These are phyloP conservation scores for Maccullochella peelii DNA, from an alignment of 2,113 vertebrate genomes.

Conservation along the genomic window DNA sequence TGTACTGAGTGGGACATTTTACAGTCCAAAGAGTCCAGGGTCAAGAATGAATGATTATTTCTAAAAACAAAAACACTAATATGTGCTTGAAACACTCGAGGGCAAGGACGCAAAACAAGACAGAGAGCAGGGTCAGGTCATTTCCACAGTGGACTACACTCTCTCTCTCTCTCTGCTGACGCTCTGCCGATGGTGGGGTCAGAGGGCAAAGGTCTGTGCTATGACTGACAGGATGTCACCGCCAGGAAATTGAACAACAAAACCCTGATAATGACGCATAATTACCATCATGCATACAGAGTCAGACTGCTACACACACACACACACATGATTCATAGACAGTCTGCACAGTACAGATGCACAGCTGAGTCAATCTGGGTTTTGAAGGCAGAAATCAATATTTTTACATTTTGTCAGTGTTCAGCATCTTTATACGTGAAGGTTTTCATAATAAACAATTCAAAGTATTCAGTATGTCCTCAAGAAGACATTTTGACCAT, in stretches of 20 bases:
- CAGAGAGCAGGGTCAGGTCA: constrained; percentile 12
- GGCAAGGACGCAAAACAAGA: neutral
- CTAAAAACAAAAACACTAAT: neutral
- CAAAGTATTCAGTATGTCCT: no score
- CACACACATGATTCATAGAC: neutral
- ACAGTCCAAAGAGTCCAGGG: neutral
- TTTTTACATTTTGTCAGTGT: neutral
- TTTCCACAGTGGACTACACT: constrained; percentile 6
- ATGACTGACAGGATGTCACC: constrained; percentile 56
- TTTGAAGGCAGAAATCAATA: neutral
- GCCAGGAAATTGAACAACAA: constrained; percentile 64
- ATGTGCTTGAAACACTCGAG: neutral
- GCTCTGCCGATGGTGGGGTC: neutral
- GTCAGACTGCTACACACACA: neutral
- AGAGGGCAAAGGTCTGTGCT: constrained; percentile 11
- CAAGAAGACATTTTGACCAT: no score
- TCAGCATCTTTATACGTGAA: neutral
- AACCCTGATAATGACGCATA: constrained; percentile 32
- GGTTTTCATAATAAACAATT: no score
- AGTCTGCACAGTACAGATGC: neutral
- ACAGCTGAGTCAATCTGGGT: neutral
- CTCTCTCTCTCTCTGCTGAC: neutral
- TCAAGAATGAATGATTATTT: neutral
- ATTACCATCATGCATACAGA: constrained; percentile 7
- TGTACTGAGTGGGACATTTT: neutral